Evolutionary conservation across 2,113 vertebrate species (phyloP), one percentile per base, ranked within the genome.

Genomic region (Oryzias celebensis): DNA sequence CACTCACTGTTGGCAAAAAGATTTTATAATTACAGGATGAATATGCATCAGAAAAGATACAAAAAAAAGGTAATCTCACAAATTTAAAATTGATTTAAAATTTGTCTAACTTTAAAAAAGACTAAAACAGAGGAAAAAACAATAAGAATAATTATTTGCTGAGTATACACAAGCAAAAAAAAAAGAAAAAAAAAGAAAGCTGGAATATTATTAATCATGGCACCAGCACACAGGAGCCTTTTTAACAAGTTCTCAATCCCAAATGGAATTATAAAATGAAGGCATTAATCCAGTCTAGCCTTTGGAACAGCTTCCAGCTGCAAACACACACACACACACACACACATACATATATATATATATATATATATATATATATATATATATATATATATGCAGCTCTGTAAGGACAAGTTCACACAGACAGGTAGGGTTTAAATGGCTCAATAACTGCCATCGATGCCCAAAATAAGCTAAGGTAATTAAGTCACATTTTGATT

Each of bases 371-470:
- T n/a, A n/a, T n/a, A n/a, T n/a, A n/a, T n/a, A n/a, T n/a, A n/a
- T n/a, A n/a, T n/a, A n/a, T n/a, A n/a, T n/a, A n/a, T n/a, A n/a
- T n/a, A 65, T 55, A 58, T 22, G 61, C 63, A 45, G 60, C 53
- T 73, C 83, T 85, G 79, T 75, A 52, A 3, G 70, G 84, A 70
- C 76, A 56, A 53, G 81, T 80, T 76, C 71, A 81, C 69, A 73
- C 67, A 77, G 71, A 82, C 77, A 80, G 84, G 81, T 83, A 73
- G 79, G 62, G 61, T 70, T 81, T 75, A 54, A 76, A 65, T 54
- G 68, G 64, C 45, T 78, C 70, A 69, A 75, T 58, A 82, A 73
- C 52, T 31, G 65, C 62, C 56, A 0, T 52, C 75, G 71, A 83
- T 63, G 61, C 70, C 80, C 69, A 53, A 58, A 72, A 66, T 64